Base-by-base conservation (phyloP, 2,888 invertebrate species). In the Pammene fasciana region DNA sequence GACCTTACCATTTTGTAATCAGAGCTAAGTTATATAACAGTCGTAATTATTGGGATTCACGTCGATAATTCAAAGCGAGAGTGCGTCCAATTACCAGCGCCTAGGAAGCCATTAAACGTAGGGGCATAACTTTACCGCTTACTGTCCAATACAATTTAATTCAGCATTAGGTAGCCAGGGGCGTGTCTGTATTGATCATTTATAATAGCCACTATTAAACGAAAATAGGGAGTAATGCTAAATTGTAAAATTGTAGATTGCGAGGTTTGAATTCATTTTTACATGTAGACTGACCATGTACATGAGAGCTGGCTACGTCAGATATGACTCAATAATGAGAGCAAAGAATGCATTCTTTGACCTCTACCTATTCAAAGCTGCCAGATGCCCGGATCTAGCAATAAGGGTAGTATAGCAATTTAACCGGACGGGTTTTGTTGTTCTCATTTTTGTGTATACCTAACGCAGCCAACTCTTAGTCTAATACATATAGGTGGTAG, bases 1-100 rank as follows among this genome's bases (percentile, higher is more conserved):
- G 18, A 7, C 65, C 65, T 70, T 55, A 55, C 45, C 16, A 16
- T 11, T 65, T 60, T 65, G 60, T 65, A 70, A 70, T 65, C 65
- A 70, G 54, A 55, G 34, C 48, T 55, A 64, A 48, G 65, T 70
- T 70, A 70, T 65, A 65, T 41, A 70, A 70, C 54, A 48, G 41
- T 48, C 54, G 65, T 70, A 70, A 70, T 65, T 70, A 70, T 70
- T 54, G 41, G 65, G 34, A 59, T 70, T 54, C 46, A 59, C 59
- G 54, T 48, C 59, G 65, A 65, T 70, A 60, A 60, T 64, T 57
- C 65, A 59, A 60, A 65, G 46, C 70, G 59, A 70, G 54, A 70
- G 70, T 65, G 70, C 65, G 36, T 65, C 46, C 45, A 57, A 56
- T 68, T 68, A 50, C 57, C 14, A 50, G 48, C 18, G 56, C 50